These are phyloP conservation scores for Coboldia fuscipes DNA, from an alignment of 1,140 invertebrate species.

Conservation along the genomic window DNA sequence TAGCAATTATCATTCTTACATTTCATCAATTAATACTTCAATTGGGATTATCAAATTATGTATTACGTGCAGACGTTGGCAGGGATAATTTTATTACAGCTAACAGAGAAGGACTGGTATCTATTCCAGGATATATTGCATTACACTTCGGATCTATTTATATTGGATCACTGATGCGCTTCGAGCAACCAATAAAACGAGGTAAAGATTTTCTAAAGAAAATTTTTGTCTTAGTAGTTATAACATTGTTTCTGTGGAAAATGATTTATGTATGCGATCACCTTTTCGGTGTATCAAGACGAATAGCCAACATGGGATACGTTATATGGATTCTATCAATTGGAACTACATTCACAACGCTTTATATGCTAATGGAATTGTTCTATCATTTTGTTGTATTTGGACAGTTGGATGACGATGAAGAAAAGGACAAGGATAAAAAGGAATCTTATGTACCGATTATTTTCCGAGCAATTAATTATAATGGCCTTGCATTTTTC, in stretches of 20 bases:
- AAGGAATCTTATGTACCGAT: conserved; percentile 20
- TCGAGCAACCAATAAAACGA: conserved; percentile 15
- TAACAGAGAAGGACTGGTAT: conserved; percentile 78
- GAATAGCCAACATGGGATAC: conserved; percentile 56
- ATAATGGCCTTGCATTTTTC: conserved; percentile 59
- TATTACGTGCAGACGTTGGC: conserved; percentile 32
- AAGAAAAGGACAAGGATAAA: conserved; percentile 3
- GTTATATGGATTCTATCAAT: conserved; percentile 46
- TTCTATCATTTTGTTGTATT: conserved; percentile 16
- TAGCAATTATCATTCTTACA: conserved; percentile 28
- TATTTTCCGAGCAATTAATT: conserved; percentile 42
- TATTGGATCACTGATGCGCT: conserved; percentile 35
- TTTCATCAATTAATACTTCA: conserved; percentile 49
- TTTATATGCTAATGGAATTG: conserved; percentile 32
- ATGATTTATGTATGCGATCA: conserved; percentile 23
- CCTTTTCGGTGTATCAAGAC: conserved; percentile 34
- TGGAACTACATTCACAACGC: conserved; percentile 23
- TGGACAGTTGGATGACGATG: conserved; percentile 5
- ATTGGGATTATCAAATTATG: conserved; percentile 40
- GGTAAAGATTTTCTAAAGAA: too few species aligned
- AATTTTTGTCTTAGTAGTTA: conserved; percentile 19
- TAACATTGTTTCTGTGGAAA: too few species aligned
- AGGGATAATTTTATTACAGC: conserved; percentile 44
- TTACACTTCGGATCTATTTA: conserved; percentile 56
- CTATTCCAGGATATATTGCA: conserved; percentile 60